Evolutionary conservation across 2,797 vertebrate genomes (phyloP), one percentile per base, ranked within the genome.

Genomic region (Paedocypris micromegethes): DNA sequence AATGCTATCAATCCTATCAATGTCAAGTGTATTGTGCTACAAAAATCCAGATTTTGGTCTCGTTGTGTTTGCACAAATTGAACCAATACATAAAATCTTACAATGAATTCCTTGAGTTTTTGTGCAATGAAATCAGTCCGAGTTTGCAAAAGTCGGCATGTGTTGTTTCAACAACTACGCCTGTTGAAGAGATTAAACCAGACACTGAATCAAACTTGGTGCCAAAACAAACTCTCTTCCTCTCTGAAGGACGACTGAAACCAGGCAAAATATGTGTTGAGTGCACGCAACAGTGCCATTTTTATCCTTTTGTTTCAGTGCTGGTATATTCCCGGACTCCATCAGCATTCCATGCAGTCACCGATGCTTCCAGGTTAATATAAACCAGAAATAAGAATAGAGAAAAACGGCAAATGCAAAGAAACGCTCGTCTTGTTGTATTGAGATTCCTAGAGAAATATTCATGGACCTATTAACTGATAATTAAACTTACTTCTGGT

Each of bases 321-420:
- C 80, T 82, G 86, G 87, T 79, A 86, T 80, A 86, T 86, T 84
- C 37, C 2, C 47, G 78, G 75, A 67, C 80, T 82, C 85, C 82
- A 86, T 86, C 75, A 73, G 80, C 57, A 84, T 85, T 86, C 83
- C 82, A 78, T 79, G 78, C 79, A 77, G 76, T 67, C 76, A 70
- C 68, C 66, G 55, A 46, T 6, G 81, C 80, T 81, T 76, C 67
- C 56, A 44, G 65, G 78, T 82, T 88, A 87, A 86, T 90, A 89
- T 88, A 86, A 88, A 89, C 23, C 23, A 23, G 23, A 23, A 23
- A 23, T 23, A 23, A 23, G 23, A 23, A 23, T 23, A 23, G 23
- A 23, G 23, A 23, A 23, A 23, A 23, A 23, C 23, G 23, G 23
- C 23, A 23, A 23, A 23, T 23, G 23, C 23, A 23, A 23, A 23